Conservation (phyloP, 2,888 invertebrate genomes). For the Athrips mouffetella region DNA sequence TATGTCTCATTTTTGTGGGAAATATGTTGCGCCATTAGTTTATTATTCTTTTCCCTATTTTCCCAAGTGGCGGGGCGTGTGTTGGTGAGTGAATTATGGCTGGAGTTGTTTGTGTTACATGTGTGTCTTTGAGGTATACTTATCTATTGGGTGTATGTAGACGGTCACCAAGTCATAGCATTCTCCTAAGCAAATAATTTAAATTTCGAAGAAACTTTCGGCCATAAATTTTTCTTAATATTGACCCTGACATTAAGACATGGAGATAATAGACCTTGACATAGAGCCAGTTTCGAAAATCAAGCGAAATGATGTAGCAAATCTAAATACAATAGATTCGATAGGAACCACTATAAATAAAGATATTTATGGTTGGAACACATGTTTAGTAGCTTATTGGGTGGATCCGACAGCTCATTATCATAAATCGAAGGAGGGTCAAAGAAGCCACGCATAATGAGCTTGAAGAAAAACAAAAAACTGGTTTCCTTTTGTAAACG, state of each 20-base stretch:
- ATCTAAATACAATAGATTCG: neutral
- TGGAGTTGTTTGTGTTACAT: slow-evolving; percentile 33
- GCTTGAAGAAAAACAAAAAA: slow-evolving; percentile 1
- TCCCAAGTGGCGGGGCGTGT: slow-evolving; percentile 27
- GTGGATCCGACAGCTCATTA: neutral
- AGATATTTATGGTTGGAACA: slow-evolving; percentile 1
- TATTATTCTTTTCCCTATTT: slow-evolving; percentile 31
- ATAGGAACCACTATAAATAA: slow-evolving; percentile 5
- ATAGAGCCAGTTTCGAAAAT: neutral
- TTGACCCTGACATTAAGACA: too few relatives aligned
- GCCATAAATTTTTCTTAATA: too few relatives aligned
- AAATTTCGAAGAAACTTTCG: too few relatives aligned
- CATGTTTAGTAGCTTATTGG: slow-evolving; percentile 9
- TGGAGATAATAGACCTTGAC: neutral
- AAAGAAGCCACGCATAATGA: slow-evolving; percentile 10
- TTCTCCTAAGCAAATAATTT: too few relatives aligned
- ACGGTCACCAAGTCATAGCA: too few relatives aligned
- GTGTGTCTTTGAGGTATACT: slow-evolving; percentile 19
- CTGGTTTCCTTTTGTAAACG: slow-evolving; percentile 3
- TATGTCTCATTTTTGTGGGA: slow-evolving; percentile 23
- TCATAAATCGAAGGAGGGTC: slow-evolving; percentile 10
- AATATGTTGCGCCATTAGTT: slow-evolving; percentile 24
- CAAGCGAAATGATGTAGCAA: neutral
- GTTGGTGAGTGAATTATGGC: slow-evolving; percentile 35
- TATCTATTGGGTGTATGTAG: slow-evolving; percentile 10